Percentiles rank a stretch among this genome's conserved stretches.
Conservation (phyloP, 2,113 vertebrate species). For the Nothoprocta pentlandii region DNA sequence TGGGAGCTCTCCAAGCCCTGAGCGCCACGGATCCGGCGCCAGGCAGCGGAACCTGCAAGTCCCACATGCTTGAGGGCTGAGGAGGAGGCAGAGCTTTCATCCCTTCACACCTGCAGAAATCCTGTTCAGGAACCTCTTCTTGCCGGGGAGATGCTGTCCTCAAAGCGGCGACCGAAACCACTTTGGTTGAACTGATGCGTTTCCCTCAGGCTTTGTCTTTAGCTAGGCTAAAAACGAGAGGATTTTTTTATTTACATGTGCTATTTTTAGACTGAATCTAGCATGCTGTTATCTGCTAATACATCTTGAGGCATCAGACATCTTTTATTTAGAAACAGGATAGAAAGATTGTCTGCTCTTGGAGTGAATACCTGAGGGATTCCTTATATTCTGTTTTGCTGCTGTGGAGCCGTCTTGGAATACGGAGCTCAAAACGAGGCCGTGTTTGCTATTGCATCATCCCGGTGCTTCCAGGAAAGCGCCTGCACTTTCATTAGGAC, state of each 20-base stretch:
- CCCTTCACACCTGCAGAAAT: conserved; percentile 4
- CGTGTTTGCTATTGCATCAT: neutral
- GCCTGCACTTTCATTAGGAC: neutral
- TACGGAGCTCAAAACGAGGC: neutral
- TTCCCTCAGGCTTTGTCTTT: conserved; percentile 35
- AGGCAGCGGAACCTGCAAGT: neutral
- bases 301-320: neutral
- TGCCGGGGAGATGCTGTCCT: conserved; percentile 4
- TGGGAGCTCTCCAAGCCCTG: accelerated
- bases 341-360: neutral
- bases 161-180: neutral
- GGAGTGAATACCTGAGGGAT: neutral
- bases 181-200: neutral
- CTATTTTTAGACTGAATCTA: neutral
- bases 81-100: conserved; percentile 25
- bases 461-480: conserved; percentile 23
- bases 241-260: conserved; percentile 20
- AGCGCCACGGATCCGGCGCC: accelerated
- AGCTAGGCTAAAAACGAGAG: neutral
- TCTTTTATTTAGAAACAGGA: conserved; percentile 7
- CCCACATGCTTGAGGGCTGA: neutral
- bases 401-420: accelerated
- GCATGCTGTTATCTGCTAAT: conserved; percentile 14
- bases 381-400: neutral
- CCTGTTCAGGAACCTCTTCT: neutral